Conservation (phyloP, 2,888 invertebrate species). For the Eustalomyia histrio region DNA sequence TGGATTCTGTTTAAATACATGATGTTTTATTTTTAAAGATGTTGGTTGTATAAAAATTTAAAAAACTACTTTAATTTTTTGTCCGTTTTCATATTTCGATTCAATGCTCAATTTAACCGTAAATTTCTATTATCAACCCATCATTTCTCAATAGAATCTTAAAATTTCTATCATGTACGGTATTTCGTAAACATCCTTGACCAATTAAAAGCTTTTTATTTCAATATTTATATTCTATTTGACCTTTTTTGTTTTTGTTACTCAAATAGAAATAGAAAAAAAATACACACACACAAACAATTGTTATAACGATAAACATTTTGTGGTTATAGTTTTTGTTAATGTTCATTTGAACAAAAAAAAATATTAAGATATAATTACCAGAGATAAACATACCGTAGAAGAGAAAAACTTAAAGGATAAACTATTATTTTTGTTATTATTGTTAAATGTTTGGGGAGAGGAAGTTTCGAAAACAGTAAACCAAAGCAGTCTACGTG, state of each 20-base stretch:
- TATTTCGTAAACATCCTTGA: not conserved
- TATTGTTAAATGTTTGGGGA: conserved; percentile 28
- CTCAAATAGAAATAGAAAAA: not conserved
- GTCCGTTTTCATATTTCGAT: too few relatives aligned
- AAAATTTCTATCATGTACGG: too few relatives aligned
- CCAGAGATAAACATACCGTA: conserved; percentile 42
- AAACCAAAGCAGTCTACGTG: conserved; percentile 50
- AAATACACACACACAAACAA: conserved; percentile 8
- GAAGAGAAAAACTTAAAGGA: not conserved
- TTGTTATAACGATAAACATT: conserved; percentile 33
- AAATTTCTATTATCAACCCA: too few relatives aligned
- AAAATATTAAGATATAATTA: conserved; percentile 56
- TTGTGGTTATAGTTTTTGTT: conserved; percentile 23
- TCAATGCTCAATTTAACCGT: too few relatives aligned
- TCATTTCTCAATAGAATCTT: too few relatives aligned
- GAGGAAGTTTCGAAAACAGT: conserved; percentile 15
- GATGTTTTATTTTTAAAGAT: too few relatives aligned
- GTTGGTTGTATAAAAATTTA: too few relatives aligned
- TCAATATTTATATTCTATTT: not conserved
- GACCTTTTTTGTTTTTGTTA: not conserved
- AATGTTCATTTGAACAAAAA: conserved; percentile 18
- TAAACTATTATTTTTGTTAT: conserved; percentile 44
- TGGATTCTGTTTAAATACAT: too few relatives aligned
- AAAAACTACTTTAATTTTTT: too few relatives aligned
- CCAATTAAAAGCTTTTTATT: not conserved